A percentile compares a stretch with the other conserved stretches of the same genome.
phyloP scores from a whole-genome alignment of 2,888 invertebrate genomes.

The Rhagonycha fulva region DNA sequence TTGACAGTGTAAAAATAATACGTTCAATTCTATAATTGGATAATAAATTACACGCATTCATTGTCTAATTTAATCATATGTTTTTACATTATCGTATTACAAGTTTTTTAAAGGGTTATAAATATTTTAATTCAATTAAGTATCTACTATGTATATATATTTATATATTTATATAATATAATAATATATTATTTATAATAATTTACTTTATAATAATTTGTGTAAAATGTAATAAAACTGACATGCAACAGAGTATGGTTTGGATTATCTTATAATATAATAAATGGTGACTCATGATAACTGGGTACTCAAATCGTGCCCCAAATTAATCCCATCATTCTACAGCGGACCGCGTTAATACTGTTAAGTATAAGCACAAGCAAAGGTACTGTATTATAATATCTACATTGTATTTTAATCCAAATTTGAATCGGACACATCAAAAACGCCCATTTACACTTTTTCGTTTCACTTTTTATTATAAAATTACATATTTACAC shows the following conservation, averaged over 20 bases:
- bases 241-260: conserved; percentile 56
- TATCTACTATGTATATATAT: conserved; percentile 50
- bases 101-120: conserved; percentile 53
- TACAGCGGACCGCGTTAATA: conserved; percentile 42
- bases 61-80: conserved; percentile 55
- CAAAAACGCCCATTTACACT: neutral
- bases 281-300: conserved; percentile 39
- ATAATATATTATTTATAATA: conserved; percentile 49
- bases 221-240: conserved; percentile 56
- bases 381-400: conserved; percentile 17
- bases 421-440: neutral
- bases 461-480: neutral
- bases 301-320: conserved; percentile 47
- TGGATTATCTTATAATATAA: conserved; percentile 45
- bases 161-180: conserved; percentile 36
- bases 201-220: conserved; percentile 49
- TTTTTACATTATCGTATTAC: conserved; percentile 55
- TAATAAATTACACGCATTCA: conserved; percentile 51
- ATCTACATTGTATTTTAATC: conserved; percentile 18
- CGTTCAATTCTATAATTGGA: conserved; percentile 30
- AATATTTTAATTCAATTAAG: conserved; percentile 52
- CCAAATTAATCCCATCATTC: conserved; percentile 35
- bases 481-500: neutral
- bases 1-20: conserved; percentile 51
- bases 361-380: conserved; percentile 28